Base-by-base conservation (phyloP, 1,140 invertebrate species). In the Ylistrum balloti region DNA sequence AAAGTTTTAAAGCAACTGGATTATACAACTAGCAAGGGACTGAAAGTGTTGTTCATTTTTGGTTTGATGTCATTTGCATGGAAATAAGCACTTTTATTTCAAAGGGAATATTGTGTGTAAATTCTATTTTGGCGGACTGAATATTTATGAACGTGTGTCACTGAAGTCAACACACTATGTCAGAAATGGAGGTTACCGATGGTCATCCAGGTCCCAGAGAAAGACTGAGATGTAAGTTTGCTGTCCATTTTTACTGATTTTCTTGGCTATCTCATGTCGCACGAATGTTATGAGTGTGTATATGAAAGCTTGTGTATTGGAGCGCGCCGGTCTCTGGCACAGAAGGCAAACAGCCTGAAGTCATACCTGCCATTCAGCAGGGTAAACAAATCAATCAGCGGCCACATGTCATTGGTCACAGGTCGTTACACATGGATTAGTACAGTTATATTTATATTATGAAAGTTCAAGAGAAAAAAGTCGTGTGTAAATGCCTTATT, bases 361-460 rank as follows among this genome's bases (percentile, higher is more conserved):
- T n/a, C 28, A n/a, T 28, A 74, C 22, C 56, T 74, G 56, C 56
- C 56, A 74, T n/a, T 74, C 56, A 74, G 17, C 56, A 74, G 2
- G 5, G 56, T 74, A 74, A 74, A 74, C 56, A 74, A 74, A 74
- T 74, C 56, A 74, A 74, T 74, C 56, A 74, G 28, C 56, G 56
- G 13, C 22, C 56, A 74, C 56, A 74, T 74, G 56, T 74, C 56
- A 74, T 1, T n/a, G 56, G 56, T 74, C 28, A 74, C 56, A 74
- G 56, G 56, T 74, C 56, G 56, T 74, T 74, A 74, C 56, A 74
- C 56, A 74, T 74, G 56, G 56, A 74, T 74, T 28, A 74, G 22
- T 28, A n/a, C 56, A 74, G 56, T 74, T 74, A 2, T 5, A 74
- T 28, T 74, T n/a, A 74, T n/a, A 38, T 38, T n/a, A n/a, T n/a